Base-by-base conservation (phyloP, 1,140 invertebrate genomes). In the Schmidtea mediterranea region DNA sequence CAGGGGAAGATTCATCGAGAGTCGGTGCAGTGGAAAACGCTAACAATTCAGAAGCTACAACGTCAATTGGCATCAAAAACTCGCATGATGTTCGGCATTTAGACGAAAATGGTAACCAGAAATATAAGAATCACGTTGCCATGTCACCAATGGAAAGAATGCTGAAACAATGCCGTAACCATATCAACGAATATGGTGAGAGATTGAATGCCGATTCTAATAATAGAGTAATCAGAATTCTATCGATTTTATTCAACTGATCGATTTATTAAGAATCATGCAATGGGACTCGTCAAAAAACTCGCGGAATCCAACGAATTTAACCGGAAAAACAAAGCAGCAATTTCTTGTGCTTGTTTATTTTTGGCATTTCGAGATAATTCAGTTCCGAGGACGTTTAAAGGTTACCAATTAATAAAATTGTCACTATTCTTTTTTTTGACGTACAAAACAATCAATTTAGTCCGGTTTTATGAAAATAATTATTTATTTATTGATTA, bases 361-460 rank as follows among this genome's bases (percentile, higher is more conserved):
- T 99, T 98, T 60, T 97, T 99, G 40, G 89, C 92, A 1, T 98
- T 92, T 63, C 72, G 92, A 32, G 87, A 97, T 62, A 90, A 97
- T 67, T 83, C 84, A 12, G 92, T 97, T 0, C 90, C 90, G 0
- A 74, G 92, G 55, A 98, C 92, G 32, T 97, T 99, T 61, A 98
- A 75, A 89, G 26, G 26, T 32, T 6, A 32, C 10, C 10, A 32
- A 6, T 6, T 32, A 32, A 32, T 32, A 3, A 32, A 32, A 10
- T n/a, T n/a, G n/a, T n/a, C n/a, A n/a, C n/a, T n/a, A n/a, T n/a
- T n/a, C n/a, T n/a, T n/a, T n/a, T n/a, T n/a, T n/a, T n/a, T n/a
- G n/a, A n/a, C n/a, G n/a, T n/a, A n/a, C n/a, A n/a, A n/a, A n/a
- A n/a, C n/a, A n/a, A n/a, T n/a, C n/a, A n/a, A n/a, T n/a, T n/a